Conservation (phyloP, 2,797 vertebrate genomes). For the Enteromius thamalakanensis region DNA sequence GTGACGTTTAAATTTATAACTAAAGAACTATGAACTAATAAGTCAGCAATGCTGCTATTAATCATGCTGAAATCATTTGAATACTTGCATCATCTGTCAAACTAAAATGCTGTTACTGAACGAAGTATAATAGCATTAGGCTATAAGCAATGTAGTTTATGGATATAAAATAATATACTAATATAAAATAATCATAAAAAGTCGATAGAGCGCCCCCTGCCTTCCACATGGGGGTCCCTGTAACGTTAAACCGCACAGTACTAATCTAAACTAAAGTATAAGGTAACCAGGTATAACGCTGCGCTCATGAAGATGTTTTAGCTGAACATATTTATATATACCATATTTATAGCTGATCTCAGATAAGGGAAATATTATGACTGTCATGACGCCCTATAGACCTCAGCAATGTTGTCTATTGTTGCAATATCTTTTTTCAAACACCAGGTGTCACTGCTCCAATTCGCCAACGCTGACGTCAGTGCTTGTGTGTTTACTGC, state of each 20-base stretch:
- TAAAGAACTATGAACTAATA: neutral
- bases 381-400: neutral
- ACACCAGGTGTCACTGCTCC: conserved; percentile 52
- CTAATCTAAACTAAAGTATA: neutral
- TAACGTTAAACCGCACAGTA: neutral
- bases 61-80: neutral
- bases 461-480: neutral
- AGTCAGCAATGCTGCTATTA: neutral
- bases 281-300: neutral
- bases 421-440: neutral
- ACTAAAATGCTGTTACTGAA: neutral
- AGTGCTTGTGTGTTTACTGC: neutral
- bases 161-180: too few species aligned
- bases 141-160: too few species aligned
- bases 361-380: too few species aligned
- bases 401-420: neutral
- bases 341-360: too few species aligned
- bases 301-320: too few species aligned
- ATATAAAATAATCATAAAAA: neutral
- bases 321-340: too few species aligned
- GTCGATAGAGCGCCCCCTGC: neutral
- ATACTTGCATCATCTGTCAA: neutral
- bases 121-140: too few species aligned
- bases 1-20: too few species aligned
- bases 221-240: neutral